phyloP scores from a whole-genome alignment of 2,113 vertebrate genomes.

The Nansenia antarctica region DNA sequence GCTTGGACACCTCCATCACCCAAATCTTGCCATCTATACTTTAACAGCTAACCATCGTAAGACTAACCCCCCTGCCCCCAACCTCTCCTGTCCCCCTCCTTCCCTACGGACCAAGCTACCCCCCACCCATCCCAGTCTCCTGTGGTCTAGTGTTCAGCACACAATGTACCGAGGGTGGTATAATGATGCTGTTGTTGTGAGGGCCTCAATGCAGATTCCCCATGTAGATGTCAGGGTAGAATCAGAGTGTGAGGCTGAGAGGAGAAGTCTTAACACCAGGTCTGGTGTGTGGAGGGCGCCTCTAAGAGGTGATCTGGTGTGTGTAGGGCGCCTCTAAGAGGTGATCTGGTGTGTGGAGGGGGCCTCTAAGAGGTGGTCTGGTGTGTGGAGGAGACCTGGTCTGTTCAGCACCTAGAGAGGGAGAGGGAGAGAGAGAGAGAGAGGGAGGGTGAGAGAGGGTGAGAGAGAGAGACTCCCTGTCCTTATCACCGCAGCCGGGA shows the following conservation, averaged over 20 bases:
- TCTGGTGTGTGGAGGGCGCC: too few species aligned
- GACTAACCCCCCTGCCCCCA: too few species aligned
- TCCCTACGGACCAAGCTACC: too few species aligned
- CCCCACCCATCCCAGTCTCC: background rate
- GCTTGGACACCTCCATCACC: background rate
- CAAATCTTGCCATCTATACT: background rate
- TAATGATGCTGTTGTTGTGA: too few species aligned
- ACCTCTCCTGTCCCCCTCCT: background rate
- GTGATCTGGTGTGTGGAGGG: background rate
- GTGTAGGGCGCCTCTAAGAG: too few species aligned
- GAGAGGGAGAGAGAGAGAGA: background rate
- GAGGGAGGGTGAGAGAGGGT: background rate
- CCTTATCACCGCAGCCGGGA: constrained; percentile 25
- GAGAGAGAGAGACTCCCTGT: background rate
- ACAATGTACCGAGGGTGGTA: background rate
- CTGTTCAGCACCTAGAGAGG: background rate
- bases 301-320: too few species aligned
- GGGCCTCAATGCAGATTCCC: background rate
- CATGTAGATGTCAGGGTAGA: too few species aligned
- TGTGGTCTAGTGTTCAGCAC: background rate
- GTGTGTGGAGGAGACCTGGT: background rate
- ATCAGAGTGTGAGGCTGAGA: too few species aligned
- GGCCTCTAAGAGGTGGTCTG: background rate
- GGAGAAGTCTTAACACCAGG: too few species aligned
- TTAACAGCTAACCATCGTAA: background rate